These are phyloP conservation scores for Athalia cordata DNA, from an alignment of 2,888 invertebrate species.

Conservation along the genomic window DNA sequence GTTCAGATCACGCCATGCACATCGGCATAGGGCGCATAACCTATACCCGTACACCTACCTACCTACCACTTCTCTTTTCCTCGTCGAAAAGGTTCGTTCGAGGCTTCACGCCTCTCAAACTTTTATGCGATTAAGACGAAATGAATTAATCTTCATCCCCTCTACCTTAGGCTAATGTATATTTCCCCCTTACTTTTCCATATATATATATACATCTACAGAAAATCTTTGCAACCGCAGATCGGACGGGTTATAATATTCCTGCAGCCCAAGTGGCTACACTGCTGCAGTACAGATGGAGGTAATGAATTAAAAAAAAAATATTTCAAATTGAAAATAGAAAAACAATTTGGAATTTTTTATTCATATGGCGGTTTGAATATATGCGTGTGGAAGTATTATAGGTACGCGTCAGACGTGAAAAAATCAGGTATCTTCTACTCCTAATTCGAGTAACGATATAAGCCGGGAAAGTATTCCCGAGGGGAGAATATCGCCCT, in stretches of 20 bases:
- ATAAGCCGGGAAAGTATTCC: too few species aligned
- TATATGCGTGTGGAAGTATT: too few species aligned
- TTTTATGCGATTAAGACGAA: slow-evolving; percentile 74
- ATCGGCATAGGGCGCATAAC: slow-evolving; percentile 38
- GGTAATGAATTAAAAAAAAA: too few species aligned
- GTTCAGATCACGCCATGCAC: slow-evolving; percentile 51
- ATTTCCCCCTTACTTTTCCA: neutral
- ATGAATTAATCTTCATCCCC: slow-evolving; percentile 74
- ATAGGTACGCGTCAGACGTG: too few species aligned
- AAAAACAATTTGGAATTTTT: too few species aligned
- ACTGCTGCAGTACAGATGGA: too few species aligned
- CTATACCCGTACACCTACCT: neutral
- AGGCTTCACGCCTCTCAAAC: slow-evolving; percentile 65
- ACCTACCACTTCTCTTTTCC: slow-evolving; percentile 47
- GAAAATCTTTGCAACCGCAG: slow-evolving; percentile 1
- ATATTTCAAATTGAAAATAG: too few species aligned
- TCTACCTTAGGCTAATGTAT: neutral
- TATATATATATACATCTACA: neutral
- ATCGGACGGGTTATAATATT: neutral
- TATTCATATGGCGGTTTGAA: too few species aligned
- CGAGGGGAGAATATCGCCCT: too few species aligned
- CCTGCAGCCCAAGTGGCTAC: too few species aligned
- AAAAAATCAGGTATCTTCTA: too few species aligned
- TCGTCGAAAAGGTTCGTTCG: slow-evolving; percentile 47
- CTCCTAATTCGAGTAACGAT: too few species aligned